phyloP scores from a whole-genome alignment of 1,140 invertebrate species.

The Rhagoletis zephyria region DNA sequence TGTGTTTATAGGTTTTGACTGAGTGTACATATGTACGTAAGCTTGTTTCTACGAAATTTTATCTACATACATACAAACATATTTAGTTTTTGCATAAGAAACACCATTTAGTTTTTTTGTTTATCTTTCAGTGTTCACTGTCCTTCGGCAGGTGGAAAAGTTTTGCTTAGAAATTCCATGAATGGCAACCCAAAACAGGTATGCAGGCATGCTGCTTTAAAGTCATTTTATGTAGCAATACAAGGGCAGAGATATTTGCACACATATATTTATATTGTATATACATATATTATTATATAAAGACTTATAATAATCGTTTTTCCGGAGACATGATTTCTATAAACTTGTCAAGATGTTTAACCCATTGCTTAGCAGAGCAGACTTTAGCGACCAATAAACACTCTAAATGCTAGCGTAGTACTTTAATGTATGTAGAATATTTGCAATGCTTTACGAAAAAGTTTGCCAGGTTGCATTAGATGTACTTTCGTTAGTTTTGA shows the following conservation, averaged over 20 bases:
- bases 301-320: slow-evolving; percentile 7
- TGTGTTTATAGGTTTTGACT: neutral
- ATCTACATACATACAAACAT: no score
- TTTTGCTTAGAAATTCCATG: slow-evolving; percentile 18
- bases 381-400: no score
- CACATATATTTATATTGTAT: neutral
- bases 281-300: neutral
- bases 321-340: neutral
- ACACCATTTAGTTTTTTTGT: neutral
- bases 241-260: neutral
- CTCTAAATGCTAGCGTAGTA: no score
- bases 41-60: neutral
- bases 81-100: neutral
- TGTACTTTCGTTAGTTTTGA: no score
- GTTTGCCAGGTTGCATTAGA: no score
- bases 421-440: no score
- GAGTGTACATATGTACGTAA: neutral
- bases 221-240: neutral
- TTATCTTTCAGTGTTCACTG: neutral
- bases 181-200: neutral
- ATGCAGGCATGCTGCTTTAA: neutral
- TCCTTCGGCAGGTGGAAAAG: slow-evolving; percentile 21
- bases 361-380: neutral
- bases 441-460: no score
- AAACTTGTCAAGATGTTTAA: neutral